Conservation (phyloP, 2,888 invertebrate species). For the Heliconius erato region DNA sequence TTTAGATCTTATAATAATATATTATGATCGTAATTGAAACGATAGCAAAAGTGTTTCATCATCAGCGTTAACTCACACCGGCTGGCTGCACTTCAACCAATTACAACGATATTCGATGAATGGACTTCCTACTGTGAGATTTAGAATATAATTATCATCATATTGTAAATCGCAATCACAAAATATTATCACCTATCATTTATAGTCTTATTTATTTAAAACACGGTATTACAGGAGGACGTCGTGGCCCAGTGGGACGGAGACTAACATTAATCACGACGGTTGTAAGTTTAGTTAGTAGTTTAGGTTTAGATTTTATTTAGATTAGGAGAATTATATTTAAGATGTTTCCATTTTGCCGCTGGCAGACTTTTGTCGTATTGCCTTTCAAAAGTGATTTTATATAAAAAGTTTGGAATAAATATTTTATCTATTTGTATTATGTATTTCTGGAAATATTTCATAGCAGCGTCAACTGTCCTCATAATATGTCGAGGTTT, state of each 20-base stretch:
- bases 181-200: not conserved
- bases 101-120: constrained; percentile 25
- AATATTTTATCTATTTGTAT: constrained; percentile 5
- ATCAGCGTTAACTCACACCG: constrained; percentile 35
- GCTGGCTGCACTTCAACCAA: constrained; percentile 39
- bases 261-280: too few relatives aligned
- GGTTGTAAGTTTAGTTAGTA: too few relatives aligned
- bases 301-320: too few relatives aligned
- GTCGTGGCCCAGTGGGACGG: too few relatives aligned
- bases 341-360: too few relatives aligned
- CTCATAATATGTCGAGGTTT: constrained; percentile 74
- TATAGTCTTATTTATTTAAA: too few relatives aligned
- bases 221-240: not conserved
- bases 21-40: constrained; percentile 31
- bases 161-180: not conserved
- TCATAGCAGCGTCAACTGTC: constrained; percentile 53
- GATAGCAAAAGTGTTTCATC: constrained; percentile 44
- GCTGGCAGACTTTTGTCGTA: too few relatives aligned
- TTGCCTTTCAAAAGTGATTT: not conserved
- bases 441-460: constrained; percentile 50
- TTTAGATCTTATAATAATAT: constrained; percentile 34
- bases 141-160: not conserved
- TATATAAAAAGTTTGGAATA: not conserved
- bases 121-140: constrained; percentile 17
- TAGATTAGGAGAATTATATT: too few relatives aligned